These are phyloP conservation scores for Mechanitis mazaeus DNA, from an alignment of 2,888 invertebrate species.

Conservation along the genomic window DNA sequence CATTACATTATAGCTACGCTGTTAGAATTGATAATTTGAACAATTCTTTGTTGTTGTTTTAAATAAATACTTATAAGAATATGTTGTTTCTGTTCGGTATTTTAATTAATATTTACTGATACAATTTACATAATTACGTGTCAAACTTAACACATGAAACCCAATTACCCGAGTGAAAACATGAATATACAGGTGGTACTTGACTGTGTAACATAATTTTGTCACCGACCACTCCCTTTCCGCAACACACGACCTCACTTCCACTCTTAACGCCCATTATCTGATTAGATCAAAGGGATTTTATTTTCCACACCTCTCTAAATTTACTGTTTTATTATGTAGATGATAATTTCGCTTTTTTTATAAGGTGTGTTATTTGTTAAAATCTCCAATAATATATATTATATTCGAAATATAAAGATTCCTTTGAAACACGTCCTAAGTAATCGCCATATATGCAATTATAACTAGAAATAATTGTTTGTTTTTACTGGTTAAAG, in stretches of 20 bases:
- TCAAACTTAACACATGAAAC: slow-evolving; percentile 45
- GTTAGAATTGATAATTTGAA: slow-evolving; percentile 26
- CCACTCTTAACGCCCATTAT: slow-evolving; percentile 38
- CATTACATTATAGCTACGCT: slow-evolving; percentile 31
- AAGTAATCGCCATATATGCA: no score
- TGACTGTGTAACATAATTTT: slow-evolving; percentile 43
- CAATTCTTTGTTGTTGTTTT: slow-evolving; percentile 27
- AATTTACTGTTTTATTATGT: neutral
- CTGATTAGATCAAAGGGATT: slow-evolving; percentile 46
- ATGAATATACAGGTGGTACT: slow-evolving; percentile 68
- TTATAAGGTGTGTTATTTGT: no score
- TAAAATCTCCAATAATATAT: no score
- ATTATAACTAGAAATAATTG: no score
- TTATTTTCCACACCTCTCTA: neutral
- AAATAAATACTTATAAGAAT: slow-evolving; percentile 8
- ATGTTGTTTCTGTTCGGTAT: neutral
- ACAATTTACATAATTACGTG: neutral
- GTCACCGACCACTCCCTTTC: slow-evolving; percentile 50
- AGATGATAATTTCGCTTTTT: no score
- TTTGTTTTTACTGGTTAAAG: no score
- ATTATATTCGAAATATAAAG: no score
- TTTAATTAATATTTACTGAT: neutral
- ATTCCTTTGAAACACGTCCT: no score
- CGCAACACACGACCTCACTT: slow-evolving; percentile 38
- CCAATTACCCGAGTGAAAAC: slow-evolving; percentile 55